Base-by-base conservation (phyloP, 1,140 invertebrate genomes). In the Condylostylus longicornis region DNA sequence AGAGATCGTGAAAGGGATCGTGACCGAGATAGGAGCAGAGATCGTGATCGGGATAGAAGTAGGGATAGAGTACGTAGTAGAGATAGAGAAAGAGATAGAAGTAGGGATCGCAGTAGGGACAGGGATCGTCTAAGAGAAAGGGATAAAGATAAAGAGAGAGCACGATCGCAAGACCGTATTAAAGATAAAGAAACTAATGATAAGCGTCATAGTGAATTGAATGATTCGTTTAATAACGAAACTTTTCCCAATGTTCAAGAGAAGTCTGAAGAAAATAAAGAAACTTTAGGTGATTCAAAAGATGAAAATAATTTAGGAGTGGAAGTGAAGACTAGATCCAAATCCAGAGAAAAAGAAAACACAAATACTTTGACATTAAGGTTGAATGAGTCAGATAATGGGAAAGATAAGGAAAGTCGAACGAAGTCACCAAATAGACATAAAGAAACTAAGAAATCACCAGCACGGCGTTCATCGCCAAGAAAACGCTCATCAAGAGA, bases 331-430 rank as follows among this genome's bases (percentile, higher is more conserved):
- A n/a, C n/a, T n/a, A n/a, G n/a, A n/a, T 2, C 41, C 37, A 14
- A 38, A 35, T 40, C 31, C 31, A 32, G 17, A 32, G 40, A 9
- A 33, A 49, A 33, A 19, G n/a, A 31, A 31, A 15, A 31, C 9
- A 17, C 17, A 9, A 15, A 10, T 9, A 17, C 13, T 9, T 15
- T 15, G 30, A 15, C 17, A 53, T 54, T 21, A 51, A 53, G 20
- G 49, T 46, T 45, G 8, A 42, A 34, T 19, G 17, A 10, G 4
- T 19, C 17, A 1, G 53, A 52, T 33, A 51, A 49, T 18, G 54
- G 50, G 21, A 50, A 50, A 20, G 50, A 54, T 50, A 49, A 49
- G 39, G 51, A 25, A 64, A 65, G 34, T 63, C 53, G 17, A 43
- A 49, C 28, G 23, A 32, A 36, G 31, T 42, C 41, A 31, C 41